phyloP scores from a whole-genome alignment of 35 echinoderm and acorn worm genomes.

The Nesometra sesokonis region DNA sequence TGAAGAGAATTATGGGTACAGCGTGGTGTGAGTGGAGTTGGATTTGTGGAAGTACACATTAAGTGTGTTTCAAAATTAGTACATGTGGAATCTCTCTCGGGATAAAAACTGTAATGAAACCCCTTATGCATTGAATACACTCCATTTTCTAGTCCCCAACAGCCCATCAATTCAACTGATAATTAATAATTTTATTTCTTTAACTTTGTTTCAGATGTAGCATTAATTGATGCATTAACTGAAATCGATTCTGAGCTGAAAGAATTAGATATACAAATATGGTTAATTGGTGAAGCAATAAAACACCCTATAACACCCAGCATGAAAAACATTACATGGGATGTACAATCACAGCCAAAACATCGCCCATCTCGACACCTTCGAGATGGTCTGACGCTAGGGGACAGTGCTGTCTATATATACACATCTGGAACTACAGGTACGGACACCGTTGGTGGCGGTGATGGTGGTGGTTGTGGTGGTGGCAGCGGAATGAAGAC shows the following conservation, averaged over 20 bases:
- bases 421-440: slow-evolving; percentile 55
- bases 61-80: no score
- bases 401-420: slow-evolving; percentile 19
- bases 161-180: no score
- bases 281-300: slow-evolving; percentile 11
- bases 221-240: slow-evolving; percentile 24
- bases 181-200: no score
- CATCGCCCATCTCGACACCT: background rate
- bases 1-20: no score
- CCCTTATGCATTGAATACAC: no score
- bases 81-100: no score
- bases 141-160: no score
- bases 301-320: background rate
- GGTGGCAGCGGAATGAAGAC: no score
- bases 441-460: background rate
- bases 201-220: slow-evolving; percentile 17
- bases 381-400: background rate
- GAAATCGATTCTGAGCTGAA: slow-evolving; percentile 43
- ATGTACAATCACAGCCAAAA: background rate
- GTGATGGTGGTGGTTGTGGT: no score
- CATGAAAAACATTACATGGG: background rate
- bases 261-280: slow-evolving; percentile 32
- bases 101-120: no score
- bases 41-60: no score
- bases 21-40: no score